Conservation (phyloP, 2,888 invertebrate genomes). For the Abrostola triplasia region DNA sequence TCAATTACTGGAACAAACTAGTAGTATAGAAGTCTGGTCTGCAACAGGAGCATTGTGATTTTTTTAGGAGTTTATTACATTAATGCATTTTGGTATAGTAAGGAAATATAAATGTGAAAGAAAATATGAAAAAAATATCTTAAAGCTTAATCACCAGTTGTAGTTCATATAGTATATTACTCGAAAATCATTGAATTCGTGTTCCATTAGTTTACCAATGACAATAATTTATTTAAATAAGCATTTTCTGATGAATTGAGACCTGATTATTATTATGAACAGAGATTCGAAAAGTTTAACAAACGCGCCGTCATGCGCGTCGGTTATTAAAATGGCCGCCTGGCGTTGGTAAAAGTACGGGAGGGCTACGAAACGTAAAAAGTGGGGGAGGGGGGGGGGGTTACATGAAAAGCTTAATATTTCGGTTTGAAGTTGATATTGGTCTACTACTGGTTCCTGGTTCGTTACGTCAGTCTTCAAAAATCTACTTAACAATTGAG, state of each 20-base stretch:
- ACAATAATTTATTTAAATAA: background rate
- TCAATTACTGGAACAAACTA: slow-evolving; percentile 28
- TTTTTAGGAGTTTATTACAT: slow-evolving; percentile 1
- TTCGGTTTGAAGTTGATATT: background rate
- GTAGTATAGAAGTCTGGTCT: slow-evolving; percentile 16
- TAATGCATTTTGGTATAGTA: slow-evolving; percentile 2
- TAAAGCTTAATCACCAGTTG: slow-evolving; percentile 3
- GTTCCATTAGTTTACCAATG: slow-evolving; percentile 2
- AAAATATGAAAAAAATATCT: background rate
- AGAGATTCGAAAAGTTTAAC: background rate
- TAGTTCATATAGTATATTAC: background rate
- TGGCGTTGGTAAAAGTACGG: background rate
- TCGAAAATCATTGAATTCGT: background rate
- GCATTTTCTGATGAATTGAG: background rate
- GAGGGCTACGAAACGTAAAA: slow-evolving; percentile 6
- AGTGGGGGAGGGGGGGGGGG: background rate
- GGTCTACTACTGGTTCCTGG: slow-evolving; percentile 1
- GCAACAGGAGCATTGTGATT: slow-evolving; percentile 16
- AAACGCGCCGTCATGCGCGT: background rate
- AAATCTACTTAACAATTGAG: too few relatives aligned
- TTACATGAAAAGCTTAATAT: background rate
- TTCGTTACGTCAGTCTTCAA: too few relatives aligned
- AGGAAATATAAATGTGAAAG: background rate
- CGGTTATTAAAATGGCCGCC: too few relatives aligned
- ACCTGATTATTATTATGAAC: background rate